Conservation (phyloP, 2,113 vertebrate genomes). For the Holacanthus passer region DNA sequence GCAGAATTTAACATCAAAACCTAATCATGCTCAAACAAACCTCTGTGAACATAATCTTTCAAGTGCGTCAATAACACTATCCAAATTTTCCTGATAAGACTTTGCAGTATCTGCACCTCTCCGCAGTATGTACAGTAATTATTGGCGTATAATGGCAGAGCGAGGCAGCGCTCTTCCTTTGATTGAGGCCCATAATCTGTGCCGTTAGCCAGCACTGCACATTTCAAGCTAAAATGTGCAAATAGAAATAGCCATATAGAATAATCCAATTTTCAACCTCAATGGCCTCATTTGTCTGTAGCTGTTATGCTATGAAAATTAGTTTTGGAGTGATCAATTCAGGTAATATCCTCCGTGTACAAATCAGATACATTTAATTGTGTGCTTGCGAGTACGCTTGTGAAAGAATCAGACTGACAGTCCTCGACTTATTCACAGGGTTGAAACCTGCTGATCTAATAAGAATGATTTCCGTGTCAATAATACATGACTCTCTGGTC, state of each 20-base stretch:
- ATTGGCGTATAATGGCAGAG: background rate
- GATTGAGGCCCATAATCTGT: constrained; percentile 52
- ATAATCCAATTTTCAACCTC: constrained; percentile 66
- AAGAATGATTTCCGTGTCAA: constrained; percentile 81
- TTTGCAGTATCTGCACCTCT: constrained; percentile 21
- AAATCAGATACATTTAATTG: constrained; percentile 41
- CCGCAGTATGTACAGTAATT: background rate
- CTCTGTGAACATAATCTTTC: background rate
- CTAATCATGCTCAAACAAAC: background rate
- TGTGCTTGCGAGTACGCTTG: background rate
- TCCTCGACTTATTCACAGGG: constrained; percentile 44
- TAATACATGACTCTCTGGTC: constrained; percentile 83
- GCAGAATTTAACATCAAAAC: background rate
- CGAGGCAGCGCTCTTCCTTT: constrained; percentile 16
- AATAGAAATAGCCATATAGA: constrained; percentile 43
- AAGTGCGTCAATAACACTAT: background rate
- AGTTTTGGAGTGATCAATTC: constrained; percentile 62
- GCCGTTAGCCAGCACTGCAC: constrained; percentile 30
- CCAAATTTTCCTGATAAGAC: background rate
- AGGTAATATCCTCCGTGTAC: constrained; percentile 39
- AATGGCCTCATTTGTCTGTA: constrained; percentile 50
- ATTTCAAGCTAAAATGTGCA: constrained; percentile 54
- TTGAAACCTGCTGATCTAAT: constrained; percentile 78
- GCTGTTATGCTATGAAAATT: constrained; percentile 42
- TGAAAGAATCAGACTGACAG: constrained; percentile 49